phyloP scores from a whole-genome alignment of 2,113 vertebrate species.

The Marmota flaviventris region DNA sequence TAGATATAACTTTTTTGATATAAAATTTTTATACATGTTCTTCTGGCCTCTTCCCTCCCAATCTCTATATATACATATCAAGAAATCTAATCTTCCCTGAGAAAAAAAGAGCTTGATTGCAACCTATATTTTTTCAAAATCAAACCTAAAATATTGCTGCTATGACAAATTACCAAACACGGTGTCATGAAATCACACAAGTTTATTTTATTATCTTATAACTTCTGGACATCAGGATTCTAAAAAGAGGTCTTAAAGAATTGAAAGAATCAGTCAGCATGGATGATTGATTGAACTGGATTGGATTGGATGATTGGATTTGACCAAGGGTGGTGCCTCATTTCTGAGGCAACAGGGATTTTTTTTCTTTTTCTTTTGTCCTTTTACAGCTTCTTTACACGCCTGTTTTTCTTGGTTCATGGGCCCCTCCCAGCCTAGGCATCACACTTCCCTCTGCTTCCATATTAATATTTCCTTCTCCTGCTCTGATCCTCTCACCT shows the following conservation, averaged over 20 bases:
- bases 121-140: neutral
- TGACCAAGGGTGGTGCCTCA: too few species aligned
- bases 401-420: neutral
- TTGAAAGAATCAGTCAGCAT: neutral
- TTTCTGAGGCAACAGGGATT: neutral
- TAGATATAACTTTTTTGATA: too few species aligned
- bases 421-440: too few species aligned
- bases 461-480: neutral
- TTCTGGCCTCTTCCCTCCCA: neutral
- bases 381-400: neutral
- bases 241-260: neutral
- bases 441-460: neutral
- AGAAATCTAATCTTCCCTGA: neutral
- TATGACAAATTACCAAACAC: neutral
- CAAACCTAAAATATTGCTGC: neutral
- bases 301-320: too few species aligned
- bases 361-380: neutral
- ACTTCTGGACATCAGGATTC: neutral
- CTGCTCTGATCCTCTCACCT: neutral
- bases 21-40: neutral
- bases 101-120: neutral
- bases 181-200: neutral
- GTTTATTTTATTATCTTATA: neutral
- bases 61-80: neutral
- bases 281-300: too few species aligned